Percentiles rank a stretch among this genome's conserved stretches.
Conservation (phyloP, 2,113 vertebrate genomes). For the Atrichornis clamosus region DNA sequence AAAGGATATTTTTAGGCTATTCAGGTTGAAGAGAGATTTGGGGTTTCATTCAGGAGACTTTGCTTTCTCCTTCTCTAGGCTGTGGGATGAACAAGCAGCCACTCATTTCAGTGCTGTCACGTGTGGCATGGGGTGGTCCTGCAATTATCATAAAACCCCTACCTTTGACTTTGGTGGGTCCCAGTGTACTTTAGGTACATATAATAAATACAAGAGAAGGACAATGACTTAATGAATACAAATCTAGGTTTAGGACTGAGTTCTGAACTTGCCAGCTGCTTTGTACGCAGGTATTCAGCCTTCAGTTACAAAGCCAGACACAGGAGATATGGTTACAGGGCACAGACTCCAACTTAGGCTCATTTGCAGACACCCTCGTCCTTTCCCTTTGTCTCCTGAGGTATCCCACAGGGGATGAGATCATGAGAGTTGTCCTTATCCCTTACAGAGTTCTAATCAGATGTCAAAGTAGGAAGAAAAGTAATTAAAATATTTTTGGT, state of each 20-base stretch:
- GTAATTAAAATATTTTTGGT: neutral
- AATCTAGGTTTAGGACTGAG: neutral
- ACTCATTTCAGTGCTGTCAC: rapidly evolving
- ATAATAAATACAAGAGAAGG: neutral
- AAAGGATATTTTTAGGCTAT: neutral
- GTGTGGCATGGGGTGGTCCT: neutral
- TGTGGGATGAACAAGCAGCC: neutral
- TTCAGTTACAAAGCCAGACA: neutral
- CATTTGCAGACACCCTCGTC: neutral
- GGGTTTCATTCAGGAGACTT: neutral
- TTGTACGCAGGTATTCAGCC: neutral
- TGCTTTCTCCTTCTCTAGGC: neutral
- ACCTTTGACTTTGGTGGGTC: neutral
- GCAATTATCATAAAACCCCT: neutral
- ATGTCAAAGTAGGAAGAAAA: neutral
- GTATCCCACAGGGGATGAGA: neutral
- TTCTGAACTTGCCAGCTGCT: neutral
- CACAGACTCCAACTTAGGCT: neutral
- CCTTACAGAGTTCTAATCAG: neutral
- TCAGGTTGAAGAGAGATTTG: neutral
- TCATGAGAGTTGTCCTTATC: neutral
- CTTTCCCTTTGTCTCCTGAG: neutral
- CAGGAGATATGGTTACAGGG: neutral
- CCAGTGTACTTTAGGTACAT: neutral
- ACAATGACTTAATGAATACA: neutral